Evolutionary conservation across 2,113 vertebrate genomes (phyloP), one percentile per base, ranked within the genome.

Genomic region (Podarcis raffonei): DNA sequence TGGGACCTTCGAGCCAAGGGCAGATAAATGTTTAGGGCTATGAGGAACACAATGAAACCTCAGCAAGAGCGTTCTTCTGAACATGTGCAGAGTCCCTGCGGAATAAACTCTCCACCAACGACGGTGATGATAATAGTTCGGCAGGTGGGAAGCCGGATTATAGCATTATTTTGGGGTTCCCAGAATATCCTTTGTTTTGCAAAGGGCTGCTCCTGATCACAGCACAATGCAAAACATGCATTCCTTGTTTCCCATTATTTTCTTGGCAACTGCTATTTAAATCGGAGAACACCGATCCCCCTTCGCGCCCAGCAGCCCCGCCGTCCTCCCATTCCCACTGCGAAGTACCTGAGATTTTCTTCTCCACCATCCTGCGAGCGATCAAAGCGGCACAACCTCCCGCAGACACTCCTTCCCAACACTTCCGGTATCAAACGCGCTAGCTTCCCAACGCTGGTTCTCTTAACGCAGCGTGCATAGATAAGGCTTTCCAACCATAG

Each of bases 281-380:
- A 53, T 53, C 2, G 48, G 2, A 53, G 11, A 53, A 53, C 48
- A 12, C 48, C 48, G 48, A 53, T 11, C 2, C 48, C 48, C 48
- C 48, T 53, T 53, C 1, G 48, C 11, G 2, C 48, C 48, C 48
- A 53, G 48, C 48, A 11, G 48, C 48, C 42, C 42, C 42, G 42
- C 42, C 42, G 42, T 8, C 48, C 48, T 23, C n/a, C 72, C 27
- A 0, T 12, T 42, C 53, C 71, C 4, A 4, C 59, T 11, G 75
- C 53, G 72, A 65, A 2, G 22, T 78, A 85, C 86, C 88, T 90
- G 90, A 88, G 8, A 81, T 59, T n/a, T 90, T 90, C 81, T 90
- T 90, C 72, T 90, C 90, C 77, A 84, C 90, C 89, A 89, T 89
- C 18, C 57, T 75, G 69, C 72, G 20, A 66, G 53, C 32, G 32